Evolutionary conservation across 2,113 vertebrate species (phyloP).

Genomic region (Elaphurus davidianus): DNA sequence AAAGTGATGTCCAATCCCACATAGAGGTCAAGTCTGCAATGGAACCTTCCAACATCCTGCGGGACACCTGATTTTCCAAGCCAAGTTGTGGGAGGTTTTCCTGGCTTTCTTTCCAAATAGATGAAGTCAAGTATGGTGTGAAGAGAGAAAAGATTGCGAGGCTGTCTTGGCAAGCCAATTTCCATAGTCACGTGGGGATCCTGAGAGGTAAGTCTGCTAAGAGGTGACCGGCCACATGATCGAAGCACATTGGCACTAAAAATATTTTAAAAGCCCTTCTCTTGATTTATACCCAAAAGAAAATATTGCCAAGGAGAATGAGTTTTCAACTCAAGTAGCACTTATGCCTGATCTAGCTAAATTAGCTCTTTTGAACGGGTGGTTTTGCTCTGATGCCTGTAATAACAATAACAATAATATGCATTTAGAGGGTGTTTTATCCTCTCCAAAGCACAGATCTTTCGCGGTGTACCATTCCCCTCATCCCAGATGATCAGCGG

Average conservation of each 20-base stretch:
- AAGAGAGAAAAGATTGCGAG: neutral
- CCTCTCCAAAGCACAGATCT: neutral
- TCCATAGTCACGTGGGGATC: neutral
- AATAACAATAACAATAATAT: slow-evolving; percentile 43
- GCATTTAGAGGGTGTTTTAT: neutral
- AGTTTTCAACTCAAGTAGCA: slow-evolving; percentile 53
- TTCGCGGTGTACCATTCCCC: fast-evolving
- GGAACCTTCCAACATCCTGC: neutral
- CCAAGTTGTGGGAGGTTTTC: neutral
- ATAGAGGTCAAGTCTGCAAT: fast-evolving
- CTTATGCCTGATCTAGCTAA: slow-evolving; percentile 39
- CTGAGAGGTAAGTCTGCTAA: neutral
- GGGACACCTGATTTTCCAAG: neutral
- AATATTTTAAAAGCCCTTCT: slow-evolving; percentile 50
- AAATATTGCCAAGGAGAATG: slow-evolving; percentile 23
- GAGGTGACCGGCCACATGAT: neutral
- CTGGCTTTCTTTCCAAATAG: neutral
- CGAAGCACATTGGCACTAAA: neutral
- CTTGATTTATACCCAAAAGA: slow-evolving; percentile 44
- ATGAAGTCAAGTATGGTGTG: neutral
- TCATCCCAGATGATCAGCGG: fast-evolving
- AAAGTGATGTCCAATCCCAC: fast-evolving
- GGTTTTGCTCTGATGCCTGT: slow-evolving; percentile 14
- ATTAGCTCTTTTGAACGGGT: slow-evolving; percentile 36
- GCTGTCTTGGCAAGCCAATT: neutral